Evolutionary conservation across 2,888 invertebrate species (phyloP).

Genomic region (Drosophila peninsularis): DNA sequence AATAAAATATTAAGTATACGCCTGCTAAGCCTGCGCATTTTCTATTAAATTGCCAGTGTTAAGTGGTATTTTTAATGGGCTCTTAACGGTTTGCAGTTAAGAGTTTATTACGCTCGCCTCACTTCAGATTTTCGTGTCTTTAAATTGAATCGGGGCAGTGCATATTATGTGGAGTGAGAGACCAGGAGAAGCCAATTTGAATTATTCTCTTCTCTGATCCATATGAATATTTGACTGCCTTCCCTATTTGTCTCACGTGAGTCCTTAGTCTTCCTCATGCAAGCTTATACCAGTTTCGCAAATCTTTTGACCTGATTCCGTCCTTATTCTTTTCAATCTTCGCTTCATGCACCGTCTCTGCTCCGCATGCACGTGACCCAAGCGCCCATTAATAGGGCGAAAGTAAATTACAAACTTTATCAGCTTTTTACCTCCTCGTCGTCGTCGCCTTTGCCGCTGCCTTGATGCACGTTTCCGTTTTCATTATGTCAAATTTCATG

Average conservation of each 20-base stretch:
- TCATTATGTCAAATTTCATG: slow-evolving; percentile 69
- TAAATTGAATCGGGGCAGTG: not conserved
- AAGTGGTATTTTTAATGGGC: not conserved
- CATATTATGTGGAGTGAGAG: not conserved
- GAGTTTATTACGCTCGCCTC: too few relatives aligned
- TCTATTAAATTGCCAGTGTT: not conserved
- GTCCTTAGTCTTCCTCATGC: too few relatives aligned
- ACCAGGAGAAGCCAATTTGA: too few relatives aligned
- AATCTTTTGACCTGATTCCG: slow-evolving; percentile 42
- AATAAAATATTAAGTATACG: slow-evolving; percentile 3
- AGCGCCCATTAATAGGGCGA: slow-evolving; percentile 33
- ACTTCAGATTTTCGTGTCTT: not conserved
- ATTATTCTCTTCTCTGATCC: too few relatives aligned
- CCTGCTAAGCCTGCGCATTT: not conserved
- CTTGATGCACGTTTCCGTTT: slow-evolving; percentile 52
- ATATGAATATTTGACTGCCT: too few relatives aligned
- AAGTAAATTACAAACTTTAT: slow-evolving; percentile 59
- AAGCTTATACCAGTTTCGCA: slow-evolving; percentile 7
- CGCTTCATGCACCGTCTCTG: slow-evolving; percentile 26
- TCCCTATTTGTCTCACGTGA: not conserved
- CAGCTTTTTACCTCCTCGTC: slow-evolving; percentile 19
- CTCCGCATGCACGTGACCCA: slow-evolving; percentile 42
- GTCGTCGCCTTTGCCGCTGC: not conserved
- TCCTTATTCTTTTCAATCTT: slow-evolving; percentile 25
- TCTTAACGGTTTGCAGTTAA: not conserved